Evolutionary conservation across 1,140 invertebrate species (phyloP).

Genomic region (Scylla paramamosain): DNA sequence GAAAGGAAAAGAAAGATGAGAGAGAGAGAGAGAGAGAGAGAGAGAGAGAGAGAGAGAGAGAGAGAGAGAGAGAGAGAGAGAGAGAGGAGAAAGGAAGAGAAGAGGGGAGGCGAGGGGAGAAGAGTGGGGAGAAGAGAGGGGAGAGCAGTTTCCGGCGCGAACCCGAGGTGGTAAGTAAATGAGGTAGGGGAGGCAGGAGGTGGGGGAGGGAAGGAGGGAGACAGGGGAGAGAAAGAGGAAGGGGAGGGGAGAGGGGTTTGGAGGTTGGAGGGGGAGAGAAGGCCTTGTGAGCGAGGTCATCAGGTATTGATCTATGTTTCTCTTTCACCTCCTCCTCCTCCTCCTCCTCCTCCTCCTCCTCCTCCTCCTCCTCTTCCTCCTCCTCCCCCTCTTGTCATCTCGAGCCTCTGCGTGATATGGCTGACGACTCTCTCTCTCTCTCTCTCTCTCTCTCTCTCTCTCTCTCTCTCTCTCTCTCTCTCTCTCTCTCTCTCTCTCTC

Average conservation of each 20-base stretch:
- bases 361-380: background rate
- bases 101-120: no score
- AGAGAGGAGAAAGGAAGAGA: no score
- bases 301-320: constrained; percentile 21
- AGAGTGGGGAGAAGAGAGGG: background rate
- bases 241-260: no score
- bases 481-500: background rate
- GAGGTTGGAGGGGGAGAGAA: background rate
- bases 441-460: background rate
- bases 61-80: no score
- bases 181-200: background rate
- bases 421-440: background rate
- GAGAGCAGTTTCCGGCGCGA: background rate
- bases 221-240: no score
- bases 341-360: constrained; percentile 9
- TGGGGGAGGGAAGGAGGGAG: no score
- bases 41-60: no score
- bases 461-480: background rate
- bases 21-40: no score
- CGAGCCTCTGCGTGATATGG: constrained; percentile 9
- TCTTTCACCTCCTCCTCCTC: constrained; percentile 18
- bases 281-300: background rate
- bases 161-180: background rate
- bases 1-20: no score
- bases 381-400: constrained; percentile 18